Conservation (phyloP, 2,888 invertebrate species). For the Netelia melanura region DNA sequence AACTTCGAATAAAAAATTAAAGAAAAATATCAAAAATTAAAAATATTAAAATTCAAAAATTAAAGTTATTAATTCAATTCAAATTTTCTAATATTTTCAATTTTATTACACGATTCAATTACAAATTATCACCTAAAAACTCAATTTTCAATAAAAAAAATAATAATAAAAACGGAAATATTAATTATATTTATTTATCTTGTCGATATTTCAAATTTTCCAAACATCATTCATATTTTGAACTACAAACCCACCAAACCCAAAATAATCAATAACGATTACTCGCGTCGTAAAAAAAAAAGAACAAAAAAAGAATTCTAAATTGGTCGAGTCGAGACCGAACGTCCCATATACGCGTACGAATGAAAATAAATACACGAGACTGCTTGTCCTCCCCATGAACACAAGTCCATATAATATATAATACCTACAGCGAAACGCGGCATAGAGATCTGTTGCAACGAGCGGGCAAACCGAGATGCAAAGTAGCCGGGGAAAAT, state of each 20-base stretch:
- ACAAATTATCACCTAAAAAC: neutral
- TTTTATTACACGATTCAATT: neutral
- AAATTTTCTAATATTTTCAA: neutral
- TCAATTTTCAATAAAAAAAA: neutral
- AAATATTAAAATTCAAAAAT: too few species aligned
- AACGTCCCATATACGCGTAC: neutral
- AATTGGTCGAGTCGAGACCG: neutral
- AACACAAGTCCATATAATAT: conserved; percentile 6
- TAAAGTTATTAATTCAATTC: neutral
- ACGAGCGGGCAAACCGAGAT: conserved; percentile 39
- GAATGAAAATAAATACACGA: neutral
- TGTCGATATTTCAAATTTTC: neutral
- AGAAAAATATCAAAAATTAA: neutral
- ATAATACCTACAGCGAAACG: neutral
- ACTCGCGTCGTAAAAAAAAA: neutral
- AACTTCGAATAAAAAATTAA: too few species aligned
- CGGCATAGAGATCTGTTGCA: conserved; percentile 30
- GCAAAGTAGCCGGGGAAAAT: conserved; percentile 58
- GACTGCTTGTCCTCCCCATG: neutral
- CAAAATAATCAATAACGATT: too few species aligned
- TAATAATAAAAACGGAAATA: neutral
- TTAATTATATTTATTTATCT: neutral
- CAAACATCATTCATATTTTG: too few species aligned
- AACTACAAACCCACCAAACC: too few species aligned
- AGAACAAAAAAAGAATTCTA: neutral